Conservation (phyloP, 2,888 invertebrate species). For the Tetranychus piercei region DNA sequence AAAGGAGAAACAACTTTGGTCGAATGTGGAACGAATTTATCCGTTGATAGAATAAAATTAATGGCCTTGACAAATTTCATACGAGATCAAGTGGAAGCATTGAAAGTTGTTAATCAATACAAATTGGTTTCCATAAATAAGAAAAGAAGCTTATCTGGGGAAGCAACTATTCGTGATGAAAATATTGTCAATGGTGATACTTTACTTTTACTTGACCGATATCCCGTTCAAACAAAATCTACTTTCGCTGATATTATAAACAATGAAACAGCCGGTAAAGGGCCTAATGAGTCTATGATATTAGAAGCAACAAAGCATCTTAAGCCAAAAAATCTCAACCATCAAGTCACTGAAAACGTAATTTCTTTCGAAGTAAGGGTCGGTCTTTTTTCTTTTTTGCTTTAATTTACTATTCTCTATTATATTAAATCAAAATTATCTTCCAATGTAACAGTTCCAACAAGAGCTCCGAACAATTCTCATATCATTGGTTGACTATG, state of each 20-base stretch:
- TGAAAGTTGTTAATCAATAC: slow-evolving; percentile 33
- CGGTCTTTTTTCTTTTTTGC: slow-evolving; percentile 15
- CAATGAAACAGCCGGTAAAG: slow-evolving; percentile 22
- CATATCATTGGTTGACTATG: slow-evolving; percentile 45
- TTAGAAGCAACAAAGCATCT: slow-evolving; percentile 27
- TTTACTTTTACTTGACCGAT: slow-evolving; percentile 8
- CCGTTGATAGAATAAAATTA: slow-evolving; percentile 34
- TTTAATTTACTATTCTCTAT: not conserved
- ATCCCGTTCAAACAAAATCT: not conserved
- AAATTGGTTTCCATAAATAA: slow-evolving; percentile 33
- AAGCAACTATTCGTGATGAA: slow-evolving; percentile 32
- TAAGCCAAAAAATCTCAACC: slow-evolving; percentile 26
- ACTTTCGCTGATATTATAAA: slow-evolving; percentile 6
- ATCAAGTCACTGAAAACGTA: slow-evolving; percentile 27
- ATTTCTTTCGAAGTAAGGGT: slow-evolving; percentile 30
- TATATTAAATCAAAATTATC: too few relatives aligned
- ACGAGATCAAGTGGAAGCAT: slow-evolving; percentile 30
- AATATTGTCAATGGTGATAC: slow-evolving; percentile 25
- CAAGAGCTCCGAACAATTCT: slow-evolving; percentile 48
- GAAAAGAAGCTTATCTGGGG: slow-evolving; percentile 32
- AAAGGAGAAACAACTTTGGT: slow-evolving; percentile 23
- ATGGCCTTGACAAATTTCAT: slow-evolving; percentile 33
- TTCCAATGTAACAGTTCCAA: slow-evolving; percentile 39
- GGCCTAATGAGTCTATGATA: slow-evolving; percentile 27
- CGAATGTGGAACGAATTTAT: slow-evolving; percentile 29